A percentile compares a stretch with the other conserved stretches of the same genome.
These are phyloP conservation scores for Leptinotarsa rubiginosa DNA, from an alignment of 2,888 invertebrate genomes.

Conservation along the genomic window DNA sequence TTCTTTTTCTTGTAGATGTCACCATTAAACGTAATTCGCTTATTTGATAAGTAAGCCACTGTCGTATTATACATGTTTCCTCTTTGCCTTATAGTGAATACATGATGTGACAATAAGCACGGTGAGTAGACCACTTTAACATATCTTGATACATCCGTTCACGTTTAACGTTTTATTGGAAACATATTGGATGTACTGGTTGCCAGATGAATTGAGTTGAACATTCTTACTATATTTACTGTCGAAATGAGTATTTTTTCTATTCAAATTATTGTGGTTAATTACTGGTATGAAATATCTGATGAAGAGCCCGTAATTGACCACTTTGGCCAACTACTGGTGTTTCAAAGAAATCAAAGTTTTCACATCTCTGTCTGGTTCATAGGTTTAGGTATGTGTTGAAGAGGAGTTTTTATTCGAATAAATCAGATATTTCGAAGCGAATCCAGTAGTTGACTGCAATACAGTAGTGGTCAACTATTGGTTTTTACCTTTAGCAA, in stretches of 20 bases:
- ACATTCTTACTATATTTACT: conserved; percentile 5
- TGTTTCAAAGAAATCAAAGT: conserved; percentile 22
- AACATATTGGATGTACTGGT: conserved; percentile 18
- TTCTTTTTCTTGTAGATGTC: conserved; percentile 10
- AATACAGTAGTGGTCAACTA: not conserved
- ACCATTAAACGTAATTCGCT: not conserved
- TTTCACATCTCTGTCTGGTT: conserved; percentile 23
- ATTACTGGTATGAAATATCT: not conserved
- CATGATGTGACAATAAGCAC: conserved; percentile 20
- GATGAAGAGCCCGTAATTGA: conserved; percentile 18
- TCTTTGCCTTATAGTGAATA: not conserved
- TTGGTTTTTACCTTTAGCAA: not conserved
- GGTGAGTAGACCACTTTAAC: conserved; percentile 9
- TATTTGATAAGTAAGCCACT: not conserved
- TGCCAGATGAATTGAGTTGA: conserved; percentile 18
- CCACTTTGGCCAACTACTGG: conserved; percentile 30
- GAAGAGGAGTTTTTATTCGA: conserved; percentile 11
- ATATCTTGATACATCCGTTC: not conserved
- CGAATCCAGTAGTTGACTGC: not conserved
- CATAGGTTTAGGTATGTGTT: conserved; percentile 18
- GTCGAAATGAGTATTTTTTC: conserved; percentile 12
- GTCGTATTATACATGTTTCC: conserved; percentile 12
- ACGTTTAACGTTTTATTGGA: too few relatives aligned
- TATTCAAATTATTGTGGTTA: conserved; percentile 20
- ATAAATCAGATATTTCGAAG: conserved; percentile 16